Evolutionary conservation across 2,797 vertebrate species (phyloP), one percentile per base, ranked within the genome.

Genomic region (Microchirus variegatus): DNA sequence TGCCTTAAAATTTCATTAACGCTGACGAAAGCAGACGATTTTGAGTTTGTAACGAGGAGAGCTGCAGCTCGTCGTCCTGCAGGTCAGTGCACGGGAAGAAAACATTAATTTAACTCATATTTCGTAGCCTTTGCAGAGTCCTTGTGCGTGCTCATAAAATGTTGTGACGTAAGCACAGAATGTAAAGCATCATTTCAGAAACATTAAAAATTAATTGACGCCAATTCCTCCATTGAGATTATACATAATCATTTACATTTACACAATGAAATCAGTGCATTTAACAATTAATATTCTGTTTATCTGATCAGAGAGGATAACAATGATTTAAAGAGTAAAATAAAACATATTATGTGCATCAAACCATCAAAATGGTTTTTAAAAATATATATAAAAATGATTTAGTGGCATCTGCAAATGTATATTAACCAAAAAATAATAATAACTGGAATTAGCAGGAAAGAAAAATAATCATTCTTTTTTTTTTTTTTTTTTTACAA

Each of bases 1-100:
- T 59, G 54, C 66, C 67, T 46, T 46, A 56, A 71, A 78, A 86
- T 89, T 78, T 83, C 77, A 92, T 89, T 87, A 91, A 82, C 77
- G 66, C 67, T 45, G 59, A 88, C 81, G 68, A 75, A 81, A 67
- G 81, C 44, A 63, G 65, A 12, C 36, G 19, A 38, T 14, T 52
- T 52, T 58, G 72, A 86, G 37, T 73, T 50, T 37, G 53, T 14
- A 46, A 64, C 59, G 67, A 52, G 54, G 59, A 70, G 7, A 53
- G 70, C 67, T 78, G 73, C 59, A 81, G 77, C 22, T 49, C 77
- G 70, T 62, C 45, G 70, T 82, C 71, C 56, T 64, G 60, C 41
- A 52, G 55, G 57, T 67, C 51, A 57, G 57, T 19, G 57, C 57
- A 26, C 45, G 9, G 42, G 14, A 0, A 50, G 47, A 62, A 38